Base-by-base conservation (phyloP, 2,113 vertebrate genomes). In the Gobius niger region DNA sequence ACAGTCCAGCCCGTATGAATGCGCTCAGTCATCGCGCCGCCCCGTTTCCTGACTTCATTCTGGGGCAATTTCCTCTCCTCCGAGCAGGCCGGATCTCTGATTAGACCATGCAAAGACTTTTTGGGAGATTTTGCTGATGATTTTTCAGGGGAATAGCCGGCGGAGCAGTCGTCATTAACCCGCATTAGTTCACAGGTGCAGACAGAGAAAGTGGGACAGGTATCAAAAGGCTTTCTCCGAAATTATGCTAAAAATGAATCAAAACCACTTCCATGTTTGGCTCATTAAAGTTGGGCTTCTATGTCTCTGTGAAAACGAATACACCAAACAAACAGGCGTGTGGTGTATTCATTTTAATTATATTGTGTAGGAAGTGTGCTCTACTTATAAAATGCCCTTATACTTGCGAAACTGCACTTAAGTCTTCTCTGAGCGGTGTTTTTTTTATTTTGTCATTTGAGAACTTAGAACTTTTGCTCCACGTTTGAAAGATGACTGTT, bases 141-240 rank as follows among this genome's bases (percentile, higher is more conserved):
- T 64, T 78, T 42, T 69, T 83, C 72, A n/a, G 52, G 75, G 78
- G 80, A 76, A 11, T n/a, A 7, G 63, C 60, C 15, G 59, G 50
- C 16, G 60, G 67, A 2, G 0, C 61, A 67, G 69, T 54, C 68
- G 51, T 86, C 82, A 88, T 86, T 86, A 86, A 72, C 73, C 69
- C 75, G 69, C 47, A 74, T 80, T 77, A 66, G 76, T 70, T 84
- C 77, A 83, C 65, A 41, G 63, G 67, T 77, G 73, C 69, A 73
- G 66, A 77, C 66, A 72, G 71, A 72, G 7, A 82, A 86, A 84
- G 73, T 83, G 76, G 82, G 82, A 81, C 80, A 77, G 73, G 65
- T 51, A 75, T 73, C 68, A 65, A 12, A 67, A 65, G 78, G 57
- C 54, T 72, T 44, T 2, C 70, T 79, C 57, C 71, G 79, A 82